Percentiles rank a stretch among this genome's conserved stretches.
phyloP scores from a whole-genome alignment of 2,797 vertebrate species.

The Botia kubotai region DNA sequence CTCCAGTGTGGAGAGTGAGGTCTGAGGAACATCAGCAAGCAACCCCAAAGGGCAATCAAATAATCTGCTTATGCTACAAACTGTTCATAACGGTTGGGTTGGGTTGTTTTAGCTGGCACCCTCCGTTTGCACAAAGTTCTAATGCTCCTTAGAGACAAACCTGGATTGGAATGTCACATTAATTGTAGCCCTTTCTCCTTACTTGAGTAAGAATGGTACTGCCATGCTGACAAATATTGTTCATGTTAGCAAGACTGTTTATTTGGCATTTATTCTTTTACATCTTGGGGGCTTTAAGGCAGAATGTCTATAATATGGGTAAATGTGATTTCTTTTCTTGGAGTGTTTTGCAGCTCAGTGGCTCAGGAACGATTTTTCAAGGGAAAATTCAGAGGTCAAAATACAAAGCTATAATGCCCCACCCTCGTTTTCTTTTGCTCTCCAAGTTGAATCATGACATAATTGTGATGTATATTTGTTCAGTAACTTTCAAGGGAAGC shows the following conservation, averaged over 20 bases:
- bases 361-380: conserved; percentile 75
- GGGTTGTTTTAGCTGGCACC: conserved; percentile 28
- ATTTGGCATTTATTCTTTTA: conserved; percentile 45
- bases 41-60: conserved; percentile 14
- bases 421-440: conserved; percentile 39
- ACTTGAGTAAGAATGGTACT: conserved; percentile 54
- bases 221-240: conserved; percentile 54
- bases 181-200: conserved; percentile 52
- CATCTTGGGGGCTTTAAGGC: conserved; percentile 43
- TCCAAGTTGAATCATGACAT: conserved; percentile 61
- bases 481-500: conserved; percentile 55
- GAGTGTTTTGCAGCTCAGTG: conserved; percentile 72
- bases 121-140: conserved; percentile 56
- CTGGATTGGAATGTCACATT: conserved; percentile 39
- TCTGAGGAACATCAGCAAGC: conserved; percentile 71
- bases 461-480: conserved; percentile 61
- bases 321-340: conserved; percentile 54
- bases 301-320: conserved; percentile 39
- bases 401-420: conserved; percentile 53
- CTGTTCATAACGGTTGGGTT: conserved; percentile 46
- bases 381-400: conserved; percentile 75
- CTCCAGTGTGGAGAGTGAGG: conserved; percentile 93
- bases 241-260: conserved; percentile 32
- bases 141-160: conserved; percentile 50
- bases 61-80: conserved; percentile 42